Base-by-base conservation (phyloP, 2,888 invertebrate genomes). In the Aleiodes alternator region DNA sequence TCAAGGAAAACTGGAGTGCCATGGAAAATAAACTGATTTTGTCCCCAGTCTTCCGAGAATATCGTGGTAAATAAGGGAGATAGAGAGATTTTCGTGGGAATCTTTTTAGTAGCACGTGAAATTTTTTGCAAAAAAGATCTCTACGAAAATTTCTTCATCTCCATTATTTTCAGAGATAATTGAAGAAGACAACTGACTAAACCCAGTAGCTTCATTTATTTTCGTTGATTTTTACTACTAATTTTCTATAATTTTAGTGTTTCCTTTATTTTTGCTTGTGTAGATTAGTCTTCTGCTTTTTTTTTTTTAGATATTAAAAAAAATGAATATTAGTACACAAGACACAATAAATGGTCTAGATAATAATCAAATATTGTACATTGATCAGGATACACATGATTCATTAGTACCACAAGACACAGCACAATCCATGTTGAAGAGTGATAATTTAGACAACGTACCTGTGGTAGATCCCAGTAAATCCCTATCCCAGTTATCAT, bases 301-400 rank as follows among this genome's bases (percentile, higher is more conserved):
- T 31, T 34, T 8, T 38, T 61, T 61, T 61, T 61, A 61, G 61
- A 61, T 34, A 61, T n/a, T 55, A 16, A 16, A 16, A 55, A 55
- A 55, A 12, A 66, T 66, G 66, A 66, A 31, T 23, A 50, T 29
- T 50, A 66, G 66, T 23, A 66, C 66, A 66, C 31, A 29, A 16
- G 50, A 50, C 29, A 66, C 23, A 12, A 48, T 23, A 66, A 66
- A 66, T 23, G 66, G 66, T 8, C 29, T 23, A 7, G 48, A 23
- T 9, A 48, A 66, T 66, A 66, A 50, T 66, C 66, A 51, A 50
- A 68, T 68, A 68, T 51, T 51, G 14, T 68, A n/a, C 51, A 68
- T 68, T 68, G 51, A 68, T 68, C 68, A 68, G 68, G 68, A 68
- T 66, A 50, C n/a, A 16, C 50, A 68, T 51, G 68, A 68, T 68